These are phyloP conservation scores for Kradibia gibbosae DNA, from an alignment of 1,140 invertebrate genomes.

Conservation along the genomic window DNA sequence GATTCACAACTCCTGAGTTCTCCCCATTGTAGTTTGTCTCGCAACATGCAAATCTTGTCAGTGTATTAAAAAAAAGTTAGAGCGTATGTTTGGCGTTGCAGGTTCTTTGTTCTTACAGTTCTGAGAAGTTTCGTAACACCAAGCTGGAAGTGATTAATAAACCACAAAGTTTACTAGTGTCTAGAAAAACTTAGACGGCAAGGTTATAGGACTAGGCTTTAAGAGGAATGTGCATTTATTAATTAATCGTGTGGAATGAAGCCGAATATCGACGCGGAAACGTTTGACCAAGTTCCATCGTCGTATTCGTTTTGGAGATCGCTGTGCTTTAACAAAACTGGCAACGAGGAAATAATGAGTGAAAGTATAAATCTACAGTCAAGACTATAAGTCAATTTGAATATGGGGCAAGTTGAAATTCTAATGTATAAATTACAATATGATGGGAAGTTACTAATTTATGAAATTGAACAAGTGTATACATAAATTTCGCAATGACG, in stretches of 20 bases:
- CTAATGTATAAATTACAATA: neutral
- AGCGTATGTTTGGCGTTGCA: neutral
- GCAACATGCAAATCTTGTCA: neutral
- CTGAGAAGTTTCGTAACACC: neutral
- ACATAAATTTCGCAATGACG: no score
- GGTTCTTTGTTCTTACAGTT: constrained; percentile 10
- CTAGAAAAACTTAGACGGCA: neutral
- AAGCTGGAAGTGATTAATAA: constrained; percentile 3
- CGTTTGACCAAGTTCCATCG: constrained; percentile 23
- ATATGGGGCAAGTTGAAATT: neutral
- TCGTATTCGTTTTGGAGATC: constrained; percentile 13
- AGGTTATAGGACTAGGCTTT: neutral
- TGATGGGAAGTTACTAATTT: neutral
- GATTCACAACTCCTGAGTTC: neutral
- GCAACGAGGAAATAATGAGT: constrained; percentile 4
- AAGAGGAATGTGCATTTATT: constrained; percentile 14
- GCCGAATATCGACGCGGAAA: constrained; percentile 24
- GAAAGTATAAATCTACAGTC: neutral
- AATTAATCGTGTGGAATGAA: constrained; percentile 15
- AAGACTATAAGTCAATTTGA: neutral
- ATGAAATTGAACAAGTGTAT: no score
- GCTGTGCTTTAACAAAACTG: neutral
- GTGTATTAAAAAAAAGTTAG: neutral
- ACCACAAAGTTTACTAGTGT: constrained; percentile 23
- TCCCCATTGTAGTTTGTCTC: neutral